These are phyloP conservation scores for Nematolebias whitei DNA, from an alignment of 2,113 vertebrate species.

Conservation along the genomic window DNA sequence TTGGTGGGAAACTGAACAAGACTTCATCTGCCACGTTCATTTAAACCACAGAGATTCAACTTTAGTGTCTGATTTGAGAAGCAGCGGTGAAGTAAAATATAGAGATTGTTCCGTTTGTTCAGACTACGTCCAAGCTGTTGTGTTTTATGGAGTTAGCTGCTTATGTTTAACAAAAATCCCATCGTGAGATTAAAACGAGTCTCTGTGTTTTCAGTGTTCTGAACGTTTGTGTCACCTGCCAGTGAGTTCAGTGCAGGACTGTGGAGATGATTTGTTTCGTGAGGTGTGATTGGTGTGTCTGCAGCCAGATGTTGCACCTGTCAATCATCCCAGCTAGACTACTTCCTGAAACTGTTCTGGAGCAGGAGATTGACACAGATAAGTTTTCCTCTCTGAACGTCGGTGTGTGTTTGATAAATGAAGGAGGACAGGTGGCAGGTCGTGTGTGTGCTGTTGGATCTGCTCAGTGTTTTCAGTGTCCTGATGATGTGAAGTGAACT, in stretches of 20 bases:
- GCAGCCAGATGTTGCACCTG: slow-evolving; percentile 20
- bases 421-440: background rate
- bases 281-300: background rate
- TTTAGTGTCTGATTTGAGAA: slow-evolving; percentile 21
- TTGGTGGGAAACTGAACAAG: slow-evolving; percentile 44
- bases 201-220: slow-evolving; percentile 3
- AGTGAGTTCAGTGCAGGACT: background rate
- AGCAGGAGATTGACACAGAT: slow-evolving; percentile 7
- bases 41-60: slow-evolving; percentile 24
- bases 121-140: slow-evolving; percentile 6
- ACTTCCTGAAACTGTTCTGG: background rate
- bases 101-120: slow-evolving; percentile 22
- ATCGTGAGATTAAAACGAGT: background rate
- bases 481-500: background rate
- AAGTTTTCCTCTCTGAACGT: background rate
- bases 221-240: background rate
- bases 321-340: slow-evolving; percentile 11
- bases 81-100: slow-evolving; percentile 19
- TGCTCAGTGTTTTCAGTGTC: background rate
- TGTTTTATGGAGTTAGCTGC: slow-evolving; percentile 5
- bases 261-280: slow-evolving; percentile 3
- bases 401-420: slow-evolving; percentile 3
- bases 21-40: slow-evolving; percentile 39
- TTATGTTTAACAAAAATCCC: background rate
- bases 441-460: background rate